Conservation (phyloP, 2,797 vertebrate genomes). For the Natrix natrix region DNA sequence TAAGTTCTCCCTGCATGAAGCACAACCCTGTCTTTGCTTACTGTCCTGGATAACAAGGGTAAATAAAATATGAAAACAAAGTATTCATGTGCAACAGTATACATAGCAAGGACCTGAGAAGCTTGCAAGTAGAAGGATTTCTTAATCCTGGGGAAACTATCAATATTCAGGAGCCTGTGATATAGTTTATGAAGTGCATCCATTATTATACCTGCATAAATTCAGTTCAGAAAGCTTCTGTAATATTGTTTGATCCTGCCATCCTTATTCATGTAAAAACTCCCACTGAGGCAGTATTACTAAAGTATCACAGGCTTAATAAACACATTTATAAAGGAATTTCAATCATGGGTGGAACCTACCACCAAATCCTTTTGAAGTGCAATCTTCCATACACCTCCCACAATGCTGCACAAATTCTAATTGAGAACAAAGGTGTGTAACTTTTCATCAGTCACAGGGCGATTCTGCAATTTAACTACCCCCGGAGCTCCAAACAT, state of each 20-base stretch:
- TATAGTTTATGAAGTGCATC: conserved; percentile 26
- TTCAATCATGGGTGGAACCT: neutral
- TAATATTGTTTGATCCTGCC: conserved; percentile 10
- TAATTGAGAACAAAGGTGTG: conserved; percentile 31
- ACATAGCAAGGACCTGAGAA: neutral
- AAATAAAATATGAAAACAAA: neutral
- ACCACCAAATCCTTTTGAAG: conserved; percentile 4
- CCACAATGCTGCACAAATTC: conserved; percentile 19
- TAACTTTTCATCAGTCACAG: conserved; percentile 45
- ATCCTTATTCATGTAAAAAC: conserved; percentile 4
- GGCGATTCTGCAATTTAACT: conserved; percentile 14
- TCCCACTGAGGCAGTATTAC: neutral
- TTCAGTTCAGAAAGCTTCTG: conserved; percentile 16
- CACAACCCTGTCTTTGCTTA: neutral
- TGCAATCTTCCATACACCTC: conserved; percentile 24
- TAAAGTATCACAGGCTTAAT: conserved; percentile 10
- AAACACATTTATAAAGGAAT: conserved; percentile 26
- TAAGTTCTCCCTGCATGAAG: neutral
- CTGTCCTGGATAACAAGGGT: neutral
- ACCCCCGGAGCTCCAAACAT: conserved; percentile 32
- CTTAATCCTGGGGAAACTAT: conserved; percentile 4
- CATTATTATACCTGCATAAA: conserved; percentile 1
- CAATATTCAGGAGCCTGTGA: conserved; percentile 17
- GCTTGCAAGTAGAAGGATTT: conserved; percentile 2
- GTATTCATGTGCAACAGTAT: conserved; percentile 2